Evolutionary conservation across 2,113 vertebrate species (phyloP), one percentile per base, ranked within the genome.

Genomic region (Ophthalmolycus amberensis): DNA sequence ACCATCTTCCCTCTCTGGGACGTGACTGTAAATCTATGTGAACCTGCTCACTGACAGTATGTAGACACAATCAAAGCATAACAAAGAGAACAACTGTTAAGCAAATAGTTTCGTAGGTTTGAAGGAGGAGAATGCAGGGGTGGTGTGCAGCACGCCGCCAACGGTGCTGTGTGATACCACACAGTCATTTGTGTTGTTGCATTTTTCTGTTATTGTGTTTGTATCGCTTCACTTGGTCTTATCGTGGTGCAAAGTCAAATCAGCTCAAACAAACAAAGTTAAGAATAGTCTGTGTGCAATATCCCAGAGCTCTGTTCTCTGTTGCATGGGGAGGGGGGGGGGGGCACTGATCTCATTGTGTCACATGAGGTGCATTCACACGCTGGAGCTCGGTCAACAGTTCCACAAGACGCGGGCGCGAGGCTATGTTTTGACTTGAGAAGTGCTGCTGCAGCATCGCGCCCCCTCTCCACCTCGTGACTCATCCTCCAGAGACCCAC

Each of bases 331-430:
- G 0, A 9, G 11, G 0, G 42, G 15, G 27, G 60, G 42, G 42
- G 25, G 42, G 42, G 42, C 46, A 29, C 71, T 73, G 77, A 76
- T 90, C 87, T 80, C 78, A 86, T 85, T 90, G 83, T 88, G 88
- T 89, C 88, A 90, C 66, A 71, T 25, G 74, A 46, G 66, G 48
- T 84, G 60, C 74, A 4, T 54, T 58, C 78, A 8, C 29, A 58
- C 65, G 18, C 59, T 27, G 64, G 27, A 46, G 38, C 15, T 3
- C 11, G 22, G 50, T 72, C 79, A 62, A 56, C 46, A 29, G 20
- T 37, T 52, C 74, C 29, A 44, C 25, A 18, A 63, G 44, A 42
- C 12, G 5, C 3, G 1, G 20, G 38, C 34, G 29, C 46, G 8
- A 42, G 42, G 48, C 38, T 10, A 5, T 76, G 79, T 80, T 85